Evolutionary conservation across 2,113 vertebrate genomes (phyloP).

Genomic region (Grantiella picta): DNA sequence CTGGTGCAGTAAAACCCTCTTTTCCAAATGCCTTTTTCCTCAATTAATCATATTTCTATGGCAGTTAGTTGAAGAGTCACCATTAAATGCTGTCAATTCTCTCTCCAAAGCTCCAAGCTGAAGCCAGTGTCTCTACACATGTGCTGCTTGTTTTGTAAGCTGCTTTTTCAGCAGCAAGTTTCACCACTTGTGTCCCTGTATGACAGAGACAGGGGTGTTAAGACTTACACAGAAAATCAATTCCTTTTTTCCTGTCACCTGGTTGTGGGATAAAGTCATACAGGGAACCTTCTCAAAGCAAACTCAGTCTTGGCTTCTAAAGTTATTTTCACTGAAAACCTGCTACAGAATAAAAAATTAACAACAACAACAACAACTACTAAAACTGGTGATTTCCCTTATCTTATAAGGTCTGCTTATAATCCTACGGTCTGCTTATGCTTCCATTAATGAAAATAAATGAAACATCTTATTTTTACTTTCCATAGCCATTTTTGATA

Average conservation of each 20-base stretch:
- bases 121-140: not conserved
- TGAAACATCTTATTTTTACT: not conserved
- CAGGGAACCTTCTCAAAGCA: not conserved
- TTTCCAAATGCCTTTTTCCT: not conserved
- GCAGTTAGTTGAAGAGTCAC: not conserved
- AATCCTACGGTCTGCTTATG: not conserved
- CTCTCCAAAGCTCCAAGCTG: not conserved
- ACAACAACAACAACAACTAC: not conserved
- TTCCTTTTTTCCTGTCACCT: not conserved
- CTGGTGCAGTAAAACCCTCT: not conserved
- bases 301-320: not conserved
- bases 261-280: not conserved
- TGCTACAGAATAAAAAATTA: not conserved
- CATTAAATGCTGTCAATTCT: not conserved
- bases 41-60: not conserved
- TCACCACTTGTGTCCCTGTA: accelerated
- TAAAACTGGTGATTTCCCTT: not conserved
- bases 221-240: not conserved
- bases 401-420: not conserved
- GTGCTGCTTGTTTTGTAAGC: not conserved
- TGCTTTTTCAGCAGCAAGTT: not conserved
- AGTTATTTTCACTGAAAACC: not conserved
- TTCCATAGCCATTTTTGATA: not conserved
- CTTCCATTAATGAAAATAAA: not conserved
- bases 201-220: accelerated